Percentiles rank a stretch among this genome's conserved stretches.
Evolutionary conservation across 2,797 vertebrate species (phyloP).

Genomic region (Oreochromis mossambicus): DNA sequence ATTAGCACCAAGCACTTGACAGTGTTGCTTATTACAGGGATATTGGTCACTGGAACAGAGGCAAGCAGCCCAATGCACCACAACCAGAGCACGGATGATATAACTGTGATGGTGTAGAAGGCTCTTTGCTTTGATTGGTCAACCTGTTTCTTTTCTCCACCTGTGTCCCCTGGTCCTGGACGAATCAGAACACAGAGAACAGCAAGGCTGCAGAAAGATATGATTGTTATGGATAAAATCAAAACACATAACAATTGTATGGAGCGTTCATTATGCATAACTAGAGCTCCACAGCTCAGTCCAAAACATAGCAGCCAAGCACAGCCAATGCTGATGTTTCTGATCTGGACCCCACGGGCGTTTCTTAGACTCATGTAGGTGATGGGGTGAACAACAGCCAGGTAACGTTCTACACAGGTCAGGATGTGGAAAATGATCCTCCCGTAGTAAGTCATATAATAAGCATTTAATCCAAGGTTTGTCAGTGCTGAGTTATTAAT

Average conservation of each 20-base stretch:
- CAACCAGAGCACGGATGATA: background rate
- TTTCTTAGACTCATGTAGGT: background rate
- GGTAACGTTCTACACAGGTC: background rate
- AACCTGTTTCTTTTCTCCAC: background rate
- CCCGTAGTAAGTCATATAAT: background rate
- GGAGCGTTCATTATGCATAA: background rate
- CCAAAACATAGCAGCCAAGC: background rate
- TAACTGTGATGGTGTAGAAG: background rate
- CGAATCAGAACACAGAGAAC: rapidly evolving
- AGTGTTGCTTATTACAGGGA: background rate
- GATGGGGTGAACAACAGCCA: background rate
- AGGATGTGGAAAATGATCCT: background rate
- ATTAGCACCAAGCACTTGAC: background rate
- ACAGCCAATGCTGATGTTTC: background rate
- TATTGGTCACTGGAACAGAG: background rate
- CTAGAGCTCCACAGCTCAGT: background rate
- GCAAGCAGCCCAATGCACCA: background rate
- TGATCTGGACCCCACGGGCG: background rate
- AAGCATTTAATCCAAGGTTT: background rate
- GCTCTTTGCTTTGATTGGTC: background rate
- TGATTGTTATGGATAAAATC: rapidly evolving
- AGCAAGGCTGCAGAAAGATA: background rate
- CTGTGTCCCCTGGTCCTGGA: background rate
- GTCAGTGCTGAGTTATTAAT: rapidly evolving
- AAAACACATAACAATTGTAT: background rate